Base-by-base conservation (phyloP, 2,113 vertebrate species). In the Sminthopsis crassicaudata region DNA sequence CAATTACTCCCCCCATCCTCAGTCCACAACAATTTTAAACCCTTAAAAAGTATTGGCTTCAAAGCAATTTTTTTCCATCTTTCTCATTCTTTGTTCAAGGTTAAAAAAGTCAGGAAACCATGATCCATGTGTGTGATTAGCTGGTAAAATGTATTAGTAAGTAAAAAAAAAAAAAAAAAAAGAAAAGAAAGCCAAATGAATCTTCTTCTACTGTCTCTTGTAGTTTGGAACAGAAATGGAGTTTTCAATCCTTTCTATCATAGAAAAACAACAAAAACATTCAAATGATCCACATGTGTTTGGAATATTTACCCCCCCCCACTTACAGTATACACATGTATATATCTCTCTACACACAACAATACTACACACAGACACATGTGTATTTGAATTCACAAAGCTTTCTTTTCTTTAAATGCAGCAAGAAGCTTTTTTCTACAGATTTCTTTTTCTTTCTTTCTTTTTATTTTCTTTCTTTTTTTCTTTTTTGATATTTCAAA, bases 401-500 rank as follows among this genome's bases (percentile, higher is more conserved):
- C 98, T 99, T 99, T 98, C 99, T 99, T 99, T 99, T 99, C 99
- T 99, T 99, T 99, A 99, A 99, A 99, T 99, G 98, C 99, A 99
- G 98, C 99, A 99, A 99, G 99, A 99, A 99, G 99, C 94, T 94
- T 96, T 96, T 88, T 93, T 60, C 95, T n/a, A 90, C 0, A 1
- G 94, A 90, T 91, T 96, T 94, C 91, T 95, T 96, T 96, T 97
- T 97, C 91, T 95, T 99, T 98, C 98, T 99, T 99, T 99, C 98
- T 98, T 98, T 98, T 99, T 98, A 96, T 96, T 96, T 98, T 97
- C 98, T 98, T 98, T 97, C 93, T 99, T 98, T 99, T 99, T 98
- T 98, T 98, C 97, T 98, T 99, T 99, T 99, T 99, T 99, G 99
- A 99, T 99, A 99, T 99, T 99, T 99, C 99, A 99, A 99, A 99